Evolutionary conservation across 2,888 invertebrate species (phyloP).

Genomic region (Cantharis lateralis): DNA sequence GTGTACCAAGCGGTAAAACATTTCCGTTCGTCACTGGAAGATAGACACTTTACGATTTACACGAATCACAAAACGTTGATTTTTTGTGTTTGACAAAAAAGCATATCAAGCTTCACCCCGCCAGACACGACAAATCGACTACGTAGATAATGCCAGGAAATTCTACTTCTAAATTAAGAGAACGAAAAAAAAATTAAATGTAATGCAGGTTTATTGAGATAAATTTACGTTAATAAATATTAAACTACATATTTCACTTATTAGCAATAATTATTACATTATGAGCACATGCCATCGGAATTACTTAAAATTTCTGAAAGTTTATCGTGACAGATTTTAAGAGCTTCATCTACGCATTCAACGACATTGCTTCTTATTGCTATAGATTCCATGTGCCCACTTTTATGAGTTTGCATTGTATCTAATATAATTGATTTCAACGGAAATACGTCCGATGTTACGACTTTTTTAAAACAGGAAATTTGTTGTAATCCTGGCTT

Average conservation of each 20-base stretch:
- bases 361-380: constrained; percentile 40
- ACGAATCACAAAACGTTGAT: too few species aligned
- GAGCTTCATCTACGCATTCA: constrained; percentile 42
- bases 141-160: too few species aligned
- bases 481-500: constrained; percentile 43
- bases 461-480: constrained; percentile 44
- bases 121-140: too few species aligned
- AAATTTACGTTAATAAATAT: neutral
- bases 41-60: too few species aligned
- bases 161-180: too few species aligned
- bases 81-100: too few species aligned
- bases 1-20: too few species aligned
- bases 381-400: constrained; percentile 41
- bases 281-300: neutral
- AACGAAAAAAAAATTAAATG: neutral
- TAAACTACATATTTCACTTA: too few species aligned
- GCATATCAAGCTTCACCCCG: too few species aligned
- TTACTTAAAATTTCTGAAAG: constrained; percentile 3
- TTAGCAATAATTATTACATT: neutral
- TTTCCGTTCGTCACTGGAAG: too few species aligned
- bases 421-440: constrained; percentile 44
- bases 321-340: constrained; percentile 30
- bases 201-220: neutral
- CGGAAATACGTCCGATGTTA: constrained; percentile 39
- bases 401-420: constrained; percentile 43